Conservation (phyloP, 2,113 vertebrate species). For the Perccottus glenii region DNA sequence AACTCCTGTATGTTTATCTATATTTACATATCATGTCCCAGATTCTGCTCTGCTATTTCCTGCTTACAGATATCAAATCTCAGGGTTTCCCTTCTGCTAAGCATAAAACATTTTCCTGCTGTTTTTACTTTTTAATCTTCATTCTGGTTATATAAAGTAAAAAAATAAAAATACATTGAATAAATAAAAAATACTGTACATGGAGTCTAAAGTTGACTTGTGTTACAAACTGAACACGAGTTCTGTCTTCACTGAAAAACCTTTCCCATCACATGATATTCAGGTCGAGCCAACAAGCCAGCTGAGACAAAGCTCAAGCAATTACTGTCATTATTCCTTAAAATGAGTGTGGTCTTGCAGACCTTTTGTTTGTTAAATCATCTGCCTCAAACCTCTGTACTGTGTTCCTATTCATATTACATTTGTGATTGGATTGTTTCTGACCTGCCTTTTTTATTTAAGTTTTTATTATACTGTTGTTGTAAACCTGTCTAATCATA, state of each 20-base stretch:
- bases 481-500: not conserved
- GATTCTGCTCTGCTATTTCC: not conserved
- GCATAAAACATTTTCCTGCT: not conserved
- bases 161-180: too few relatives aligned
- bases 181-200: too few relatives aligned
- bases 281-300: constrained; percentile 35
- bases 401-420: constrained; percentile 13
- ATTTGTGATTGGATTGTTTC: constrained; percentile 18
- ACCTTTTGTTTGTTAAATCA: constrained; percentile 43
- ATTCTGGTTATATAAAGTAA: too few relatives aligned
- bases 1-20: constrained; percentile 3
- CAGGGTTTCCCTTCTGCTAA: constrained; percentile 14
- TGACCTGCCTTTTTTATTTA: constrained; percentile 24
- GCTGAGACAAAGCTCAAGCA: constrained; percentile 45
- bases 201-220: not conserved
- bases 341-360: constrained; percentile 56
- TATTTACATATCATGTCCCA: not conserved
- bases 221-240: constrained; percentile 25
- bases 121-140: not conserved
- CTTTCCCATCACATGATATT: constrained; percentile 52
- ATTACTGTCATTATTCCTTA: constrained; percentile 69
- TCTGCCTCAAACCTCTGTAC: constrained; percentile 31
- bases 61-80: constrained; percentile 1
- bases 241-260: constrained; percentile 21
- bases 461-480: constrained; percentile 19